A percentile compares a stretch with the other conserved stretches of the same genome.
Conservation (phyloP, 2,797 vertebrate genomes). For the Pseudotriccus pelzelni region DNA sequence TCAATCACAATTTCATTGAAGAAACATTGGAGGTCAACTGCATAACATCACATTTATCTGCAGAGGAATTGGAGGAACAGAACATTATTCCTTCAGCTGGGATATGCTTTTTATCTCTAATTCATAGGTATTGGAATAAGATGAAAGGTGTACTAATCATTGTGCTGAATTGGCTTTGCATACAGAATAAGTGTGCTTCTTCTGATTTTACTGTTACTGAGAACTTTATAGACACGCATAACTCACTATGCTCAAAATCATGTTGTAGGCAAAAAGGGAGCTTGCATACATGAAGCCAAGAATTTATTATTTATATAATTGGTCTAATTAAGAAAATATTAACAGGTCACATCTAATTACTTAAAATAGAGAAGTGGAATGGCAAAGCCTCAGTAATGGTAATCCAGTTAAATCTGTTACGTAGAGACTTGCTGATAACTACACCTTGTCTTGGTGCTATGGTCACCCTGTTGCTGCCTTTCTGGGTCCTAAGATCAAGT, state of each 20-base stretch:
- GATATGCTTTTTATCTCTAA: conserved; percentile 9
- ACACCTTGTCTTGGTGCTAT: not conserved
- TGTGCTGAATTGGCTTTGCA: not conserved
- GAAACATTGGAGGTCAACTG: conserved; percentile 1
- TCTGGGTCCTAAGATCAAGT: accelerated
- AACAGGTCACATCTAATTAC: not conserved
- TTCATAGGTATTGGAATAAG: conserved; percentile 30
- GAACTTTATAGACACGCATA: not conserved
- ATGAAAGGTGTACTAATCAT: conserved; percentile 22
- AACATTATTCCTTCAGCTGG: conserved; percentile 8
- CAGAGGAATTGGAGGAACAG: conserved; percentile 3
- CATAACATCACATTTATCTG: conserved; percentile 17
- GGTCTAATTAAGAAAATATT: not conserved
- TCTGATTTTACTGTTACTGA: not conserved
- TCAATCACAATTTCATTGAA: not conserved
- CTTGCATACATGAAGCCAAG: not conserved
- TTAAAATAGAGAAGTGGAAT: not conserved
- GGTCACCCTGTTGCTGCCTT: not conserved
- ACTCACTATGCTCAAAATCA: not conserved
- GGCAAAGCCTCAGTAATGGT: not conserved
- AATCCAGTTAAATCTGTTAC: not conserved
- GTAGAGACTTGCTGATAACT: not conserved
- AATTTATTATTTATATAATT: not conserved
- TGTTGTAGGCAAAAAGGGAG: not conserved
- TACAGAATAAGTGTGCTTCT: not conserved